phyloP scores from a whole-genome alignment of 2,113 vertebrate genomes.

The Pteruthius melanotis region DNA sequence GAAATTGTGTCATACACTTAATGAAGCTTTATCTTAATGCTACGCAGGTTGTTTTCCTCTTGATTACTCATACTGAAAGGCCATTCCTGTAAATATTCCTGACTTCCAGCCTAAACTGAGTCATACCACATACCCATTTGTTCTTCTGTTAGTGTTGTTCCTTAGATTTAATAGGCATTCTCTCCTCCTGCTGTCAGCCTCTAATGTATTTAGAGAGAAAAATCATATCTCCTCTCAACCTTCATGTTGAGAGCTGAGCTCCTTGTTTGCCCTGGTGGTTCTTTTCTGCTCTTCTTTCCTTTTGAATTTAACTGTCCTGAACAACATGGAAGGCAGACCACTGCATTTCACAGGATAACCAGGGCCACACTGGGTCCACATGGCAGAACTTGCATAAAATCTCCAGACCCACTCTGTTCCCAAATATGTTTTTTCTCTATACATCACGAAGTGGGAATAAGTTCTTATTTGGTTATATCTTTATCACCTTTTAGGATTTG shows the following conservation, averaged over 20 bases:
- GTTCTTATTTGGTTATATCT: neutral
- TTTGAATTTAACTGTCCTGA: neutral
- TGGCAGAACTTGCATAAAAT: neutral
- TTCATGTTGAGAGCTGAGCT: neutral
- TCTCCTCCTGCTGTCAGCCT: neutral
- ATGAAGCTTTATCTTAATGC: slow-evolving; percentile 11
- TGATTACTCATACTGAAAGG: slow-evolving; percentile 23
- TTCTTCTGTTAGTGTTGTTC: neutral
- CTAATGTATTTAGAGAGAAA: neutral
- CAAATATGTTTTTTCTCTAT: neutral
- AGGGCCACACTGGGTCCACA: neutral
- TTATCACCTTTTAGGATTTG: neutral
- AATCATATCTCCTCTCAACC: neutral
- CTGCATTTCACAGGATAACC: neutral
- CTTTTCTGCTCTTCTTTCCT: neutral
- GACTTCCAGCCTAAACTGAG: slow-evolving; percentile 9
- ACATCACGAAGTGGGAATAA: neutral
- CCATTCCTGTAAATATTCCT: slow-evolving; percentile 32
- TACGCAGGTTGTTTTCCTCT: neutral
- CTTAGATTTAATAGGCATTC: neutral
- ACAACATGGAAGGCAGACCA: neutral
- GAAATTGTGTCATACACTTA: slow-evolving; percentile 21
- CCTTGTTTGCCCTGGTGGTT: neutral
- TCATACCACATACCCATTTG: neutral
- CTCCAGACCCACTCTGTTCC: neutral